Evolutionary conservation across 2,113 vertebrate genomes (phyloP), one percentile per base, ranked within the genome.

Genomic region (Onychorhynchus coronatus): DNA sequence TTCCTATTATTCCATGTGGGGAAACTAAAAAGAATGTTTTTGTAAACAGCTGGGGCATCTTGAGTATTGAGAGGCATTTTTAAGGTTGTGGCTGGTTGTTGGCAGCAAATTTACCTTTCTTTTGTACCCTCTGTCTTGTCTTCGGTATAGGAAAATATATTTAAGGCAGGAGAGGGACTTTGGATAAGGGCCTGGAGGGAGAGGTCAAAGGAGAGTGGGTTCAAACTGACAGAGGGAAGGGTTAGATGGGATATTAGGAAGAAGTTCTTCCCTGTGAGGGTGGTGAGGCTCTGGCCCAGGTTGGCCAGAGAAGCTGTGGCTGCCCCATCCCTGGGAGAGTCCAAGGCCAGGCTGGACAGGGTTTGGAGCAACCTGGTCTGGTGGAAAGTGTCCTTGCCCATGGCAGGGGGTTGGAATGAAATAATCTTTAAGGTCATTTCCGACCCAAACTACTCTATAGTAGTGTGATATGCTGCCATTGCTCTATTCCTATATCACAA

Each of bases 1-100:
- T 47, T 35, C 12, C 3, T 14, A 2, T 14, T 67, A 0, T 22
- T 39, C 33, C 17, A 2, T 22, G 2, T 14, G 33, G 8, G 24
- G 23, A 50, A 85, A 39, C 31, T 37, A 4, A 55, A 47, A 76
- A 28, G 2, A 1, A 30, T 20, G 6, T 11, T 31, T 62, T 75
- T 50, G 7, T 27, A 6, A 85, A 35, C 25, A 62, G 10, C 24
- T 55, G 61, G 20, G 77, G 30, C 50, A 80, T 13, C 39, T 78
- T 75, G 73, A 42, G 14, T 33, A 49, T 55, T 44, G 14, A 7
- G 42, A 55, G 56, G 9, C n/a, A 24, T 81, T 93, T 62, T 28
- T 42, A 33, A 78, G 27, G 28, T 55, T 19, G 24, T 85, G n/a
- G 9, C 24, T 85, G 27, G 20, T n/a, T 27, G 14, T 7, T 72